A percentile compares a stretch with the other conserved stretches of the same genome.
phyloP scores from a whole-genome alignment of 2,888 invertebrate genomes.

The Siphlonurus alternatus region DNA sequence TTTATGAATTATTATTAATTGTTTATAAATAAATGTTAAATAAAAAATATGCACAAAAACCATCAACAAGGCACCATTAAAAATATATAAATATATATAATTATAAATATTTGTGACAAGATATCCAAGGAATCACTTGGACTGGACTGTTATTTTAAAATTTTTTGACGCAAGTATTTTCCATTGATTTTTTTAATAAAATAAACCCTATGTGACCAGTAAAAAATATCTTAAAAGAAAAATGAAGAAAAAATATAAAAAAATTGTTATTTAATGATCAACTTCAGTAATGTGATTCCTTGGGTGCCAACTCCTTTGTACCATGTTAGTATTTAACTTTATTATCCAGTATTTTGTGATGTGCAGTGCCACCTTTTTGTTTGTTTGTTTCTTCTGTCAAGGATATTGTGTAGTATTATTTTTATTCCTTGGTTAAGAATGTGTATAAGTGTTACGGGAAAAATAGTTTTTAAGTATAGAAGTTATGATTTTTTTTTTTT shows the following conservation, averaged over 20 bases:
- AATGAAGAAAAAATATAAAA: too few relatives aligned
- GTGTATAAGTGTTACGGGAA: background rate
- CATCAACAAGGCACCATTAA: background rate
- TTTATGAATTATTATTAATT: background rate
- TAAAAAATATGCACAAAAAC: background rate
- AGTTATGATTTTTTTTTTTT: background rate
- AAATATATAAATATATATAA: background rate
- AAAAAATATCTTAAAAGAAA: too few relatives aligned
- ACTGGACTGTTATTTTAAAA: background rate
- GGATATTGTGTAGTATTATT: background rate
- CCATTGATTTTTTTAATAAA: too few relatives aligned
- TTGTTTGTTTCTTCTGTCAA: background rate
- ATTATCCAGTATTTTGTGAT: conserved; percentile 56
- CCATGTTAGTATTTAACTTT: conserved; percentile 33
- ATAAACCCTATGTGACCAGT: too few relatives aligned
- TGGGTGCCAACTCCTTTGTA: background rate
- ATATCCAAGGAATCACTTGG: background rate
- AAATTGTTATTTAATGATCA: too few relatives aligned
- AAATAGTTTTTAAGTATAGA: background rate
- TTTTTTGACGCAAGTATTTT: background rate
- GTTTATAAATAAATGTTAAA: background rate
- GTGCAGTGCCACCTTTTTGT: conserved; percentile 43
- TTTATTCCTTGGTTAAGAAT: background rate
- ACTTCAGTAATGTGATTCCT: background rate
- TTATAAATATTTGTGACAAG: background rate